Percentiles rank a stretch among this genome's conserved stretches.
Evolutionary conservation across 2,797 vertebrate genomes (phyloP).

Genomic region (Pelobates cultripes): DNA sequence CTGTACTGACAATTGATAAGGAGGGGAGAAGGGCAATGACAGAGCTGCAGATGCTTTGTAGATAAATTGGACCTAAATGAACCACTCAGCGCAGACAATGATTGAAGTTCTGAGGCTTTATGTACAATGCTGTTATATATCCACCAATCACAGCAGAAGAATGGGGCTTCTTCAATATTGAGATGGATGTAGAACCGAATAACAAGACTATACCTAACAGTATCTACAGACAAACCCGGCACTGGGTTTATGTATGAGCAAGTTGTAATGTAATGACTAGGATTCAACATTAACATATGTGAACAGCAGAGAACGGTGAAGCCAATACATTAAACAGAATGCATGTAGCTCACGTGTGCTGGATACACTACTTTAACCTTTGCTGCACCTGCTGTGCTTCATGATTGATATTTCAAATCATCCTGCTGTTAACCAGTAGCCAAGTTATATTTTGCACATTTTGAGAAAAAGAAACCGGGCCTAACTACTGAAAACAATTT

Average conservation of each 20-base stretch:
- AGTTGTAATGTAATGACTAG: slow-evolving; percentile 3
- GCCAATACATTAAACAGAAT: too few species aligned
- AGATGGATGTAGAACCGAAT: slow-evolving; percentile 8
- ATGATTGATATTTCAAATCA: too few species aligned
- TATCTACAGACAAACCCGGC: neutral
- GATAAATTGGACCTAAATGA: slow-evolving; percentile 31
- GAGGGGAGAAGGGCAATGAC: slow-evolving; percentile 13
- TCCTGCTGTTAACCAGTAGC: too few species aligned
- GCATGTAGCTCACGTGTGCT: too few species aligned
- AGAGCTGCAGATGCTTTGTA: neutral
- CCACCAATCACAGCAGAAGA: neutral
- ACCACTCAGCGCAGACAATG: slow-evolving; percentile 21
- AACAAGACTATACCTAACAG: neutral
- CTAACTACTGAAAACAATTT: too few species aligned
- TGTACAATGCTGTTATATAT: slow-evolving; percentile 13
- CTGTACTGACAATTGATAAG: neutral
- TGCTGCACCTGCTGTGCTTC: too few species aligned
- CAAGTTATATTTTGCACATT: too few species aligned
- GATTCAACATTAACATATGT: too few species aligned
- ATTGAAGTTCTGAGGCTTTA: slow-evolving; percentile 22
- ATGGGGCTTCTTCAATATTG: neutral
- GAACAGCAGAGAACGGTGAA: too few species aligned
- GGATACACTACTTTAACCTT: too few species aligned
- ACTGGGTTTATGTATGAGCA: neutral
- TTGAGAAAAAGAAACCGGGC: too few species aligned